Conservation (phyloP, 2,888 invertebrate genomes). For the Nomada hirtipes region DNA sequence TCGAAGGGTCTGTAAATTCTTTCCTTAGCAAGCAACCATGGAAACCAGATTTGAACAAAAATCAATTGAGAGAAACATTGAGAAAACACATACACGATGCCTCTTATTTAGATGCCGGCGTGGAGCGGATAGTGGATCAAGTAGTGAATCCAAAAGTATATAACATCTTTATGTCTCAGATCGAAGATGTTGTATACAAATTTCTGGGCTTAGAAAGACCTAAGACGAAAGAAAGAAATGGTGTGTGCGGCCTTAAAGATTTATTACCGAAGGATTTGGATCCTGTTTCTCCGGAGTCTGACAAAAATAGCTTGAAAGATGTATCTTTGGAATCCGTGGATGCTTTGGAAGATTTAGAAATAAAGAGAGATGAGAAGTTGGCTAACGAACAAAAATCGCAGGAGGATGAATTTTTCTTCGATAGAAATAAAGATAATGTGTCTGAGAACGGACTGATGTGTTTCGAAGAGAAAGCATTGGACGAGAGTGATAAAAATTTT, state of each 20-base stretch:
- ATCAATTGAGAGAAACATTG: constrained; percentile 94
- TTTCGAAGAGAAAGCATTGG: constrained; percentile 77
- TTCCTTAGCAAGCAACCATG: constrained; percentile 93
- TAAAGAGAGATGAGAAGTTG: constrained; percentile 66
- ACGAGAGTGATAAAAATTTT: constrained; percentile 51
- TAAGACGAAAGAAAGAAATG: constrained; percentile 83
- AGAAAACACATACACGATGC: constrained; percentile 96
- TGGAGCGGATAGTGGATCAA: constrained; percentile 97
- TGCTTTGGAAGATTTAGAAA: constrained; percentile 66
- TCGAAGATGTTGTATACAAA: constrained; percentile 95
- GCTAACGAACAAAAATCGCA: constrained; percentile 36
- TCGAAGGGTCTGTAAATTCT: constrained; percentile 94
- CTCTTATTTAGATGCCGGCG: constrained; percentile 95
- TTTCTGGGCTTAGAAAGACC: constrained; percentile 93
- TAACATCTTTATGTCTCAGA: constrained; percentile 94
- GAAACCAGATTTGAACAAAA: constrained; percentile 95
- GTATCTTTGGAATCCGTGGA: constrained; percentile 80
- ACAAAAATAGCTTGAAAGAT: constrained; percentile 86
- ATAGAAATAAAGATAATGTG: constrained; percentile 49
- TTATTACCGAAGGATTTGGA: constrained; percentile 91
- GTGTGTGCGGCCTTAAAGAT: constrained; percentile 84
- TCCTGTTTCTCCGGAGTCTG: constrained; percentile 93
- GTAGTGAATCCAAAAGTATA: constrained; percentile 97
- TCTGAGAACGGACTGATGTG: constrained; percentile 85
- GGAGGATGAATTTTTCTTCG: constrained; percentile 35